These are phyloP conservation scores for Drosophila bocki DNA, from an alignment of 1,140 invertebrate genomes.

Conservation along the genomic window DNA sequence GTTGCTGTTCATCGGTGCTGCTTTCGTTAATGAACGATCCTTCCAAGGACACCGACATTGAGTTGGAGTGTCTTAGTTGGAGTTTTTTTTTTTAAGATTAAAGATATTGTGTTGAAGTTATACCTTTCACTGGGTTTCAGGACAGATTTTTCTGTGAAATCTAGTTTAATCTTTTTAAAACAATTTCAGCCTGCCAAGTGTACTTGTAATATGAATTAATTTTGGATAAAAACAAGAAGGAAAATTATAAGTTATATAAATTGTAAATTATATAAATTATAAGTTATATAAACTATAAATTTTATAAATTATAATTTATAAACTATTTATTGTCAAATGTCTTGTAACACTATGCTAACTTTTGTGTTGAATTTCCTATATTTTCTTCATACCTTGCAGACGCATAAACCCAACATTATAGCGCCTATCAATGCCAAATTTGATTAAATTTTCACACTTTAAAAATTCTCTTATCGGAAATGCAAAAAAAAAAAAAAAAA, in stretches of 20 bases:
- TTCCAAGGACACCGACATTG: not conserved
- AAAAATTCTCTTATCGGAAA: conserved; percentile 1
- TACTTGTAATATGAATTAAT: not conserved
- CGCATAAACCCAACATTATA: not conserved
- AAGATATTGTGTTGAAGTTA: not conserved
- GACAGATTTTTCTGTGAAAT: not conserved
- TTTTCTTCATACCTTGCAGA: not conserved
- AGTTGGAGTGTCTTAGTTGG: not conserved
- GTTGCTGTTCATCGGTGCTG: not conserved
- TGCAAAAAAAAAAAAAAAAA: conserved; percentile 4
- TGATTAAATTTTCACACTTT: conserved; percentile 8
- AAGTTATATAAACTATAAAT: no score
- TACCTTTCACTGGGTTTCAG: not conserved
- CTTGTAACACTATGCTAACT: no score
- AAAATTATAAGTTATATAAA: no score
- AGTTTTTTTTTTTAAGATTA: no score
- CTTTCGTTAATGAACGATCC: not conserved
- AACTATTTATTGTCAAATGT: no score
- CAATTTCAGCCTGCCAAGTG: not conserved
- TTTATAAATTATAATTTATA: no score
- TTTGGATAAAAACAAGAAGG: not conserved
- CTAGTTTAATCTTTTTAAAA: not conserved
- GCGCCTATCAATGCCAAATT: not conserved
- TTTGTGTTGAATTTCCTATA: not conserved
- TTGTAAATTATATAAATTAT: no score